Percentiles rank a stretch among this genome's conserved stretches.
Evolutionary conservation across 53 echinoderm and acorn worm species (phyloP).

Genomic region (Temnopleurus reevesii): DNA sequence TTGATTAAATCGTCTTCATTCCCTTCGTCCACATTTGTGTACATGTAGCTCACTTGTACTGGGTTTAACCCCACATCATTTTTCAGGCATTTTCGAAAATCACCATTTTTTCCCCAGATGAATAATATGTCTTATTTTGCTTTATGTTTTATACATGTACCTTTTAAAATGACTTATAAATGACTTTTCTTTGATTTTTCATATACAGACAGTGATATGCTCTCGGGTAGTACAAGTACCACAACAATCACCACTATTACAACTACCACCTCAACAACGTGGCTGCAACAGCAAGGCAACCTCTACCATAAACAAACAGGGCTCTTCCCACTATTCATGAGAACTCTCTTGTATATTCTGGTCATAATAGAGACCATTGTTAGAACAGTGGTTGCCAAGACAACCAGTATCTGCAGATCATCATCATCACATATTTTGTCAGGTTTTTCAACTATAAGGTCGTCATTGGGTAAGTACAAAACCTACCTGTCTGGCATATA

Average conservation of each 20-base stretch:
- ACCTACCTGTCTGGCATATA: too few species aligned
- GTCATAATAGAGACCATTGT: conserved; percentile 56
- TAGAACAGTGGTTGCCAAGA: conserved; percentile 54
- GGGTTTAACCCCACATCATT: too few species aligned
- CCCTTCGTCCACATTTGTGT: too few species aligned
- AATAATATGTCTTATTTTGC: too few species aligned
- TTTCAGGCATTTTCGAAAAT: too few species aligned
- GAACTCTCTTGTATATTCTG: conserved; percentile 25
- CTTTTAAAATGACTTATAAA: too few species aligned
- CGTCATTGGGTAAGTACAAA: conserved; percentile 35
- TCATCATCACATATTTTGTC: not conserved
- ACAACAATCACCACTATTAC: conserved; percentile 60
- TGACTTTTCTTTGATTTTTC: too few species aligned
- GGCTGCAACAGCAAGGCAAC: conserved; percentile 53
- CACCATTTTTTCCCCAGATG: too few species aligned
- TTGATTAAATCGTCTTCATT: too few species aligned
- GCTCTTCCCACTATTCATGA: conserved; percentile 40
- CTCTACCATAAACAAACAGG: conserved; percentile 42
- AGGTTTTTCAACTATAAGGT: not conserved
- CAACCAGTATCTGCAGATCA: not conserved
- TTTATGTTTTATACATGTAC: too few species aligned
- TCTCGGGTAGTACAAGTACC: conserved; percentile 37
- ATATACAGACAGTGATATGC: conserved; percentile 1
- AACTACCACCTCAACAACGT: conserved; percentile 52
- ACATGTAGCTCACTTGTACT: too few species aligned